A percentile compares a stretch with the other conserved stretches of the same genome.
Evolutionary conservation across 2,113 vertebrate genomes (phyloP).

Genomic region (Engystomops pustulosus): DNA sequence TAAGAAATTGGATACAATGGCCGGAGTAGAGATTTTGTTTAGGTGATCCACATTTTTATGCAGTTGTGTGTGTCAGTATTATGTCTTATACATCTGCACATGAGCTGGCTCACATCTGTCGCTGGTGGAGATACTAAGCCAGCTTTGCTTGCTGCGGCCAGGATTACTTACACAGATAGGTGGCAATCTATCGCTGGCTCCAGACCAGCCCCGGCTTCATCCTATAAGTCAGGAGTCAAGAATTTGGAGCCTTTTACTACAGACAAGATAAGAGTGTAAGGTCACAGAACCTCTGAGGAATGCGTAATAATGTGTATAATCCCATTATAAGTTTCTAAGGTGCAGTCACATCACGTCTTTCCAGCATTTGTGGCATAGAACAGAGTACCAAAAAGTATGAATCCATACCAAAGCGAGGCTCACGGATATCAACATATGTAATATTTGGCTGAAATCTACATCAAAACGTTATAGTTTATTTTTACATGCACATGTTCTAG

Average conservation of each 20-base stretch:
- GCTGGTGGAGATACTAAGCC: not conserved
- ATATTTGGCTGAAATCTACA: no score
- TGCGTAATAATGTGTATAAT: not conserved
- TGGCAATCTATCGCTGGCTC: slow-evolving; percentile 28
- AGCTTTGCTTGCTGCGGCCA: not conserved
- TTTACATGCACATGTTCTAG: no score
- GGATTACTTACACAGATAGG: slow-evolving; percentile 34
- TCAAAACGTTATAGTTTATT: no score
- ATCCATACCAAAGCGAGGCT: no score
- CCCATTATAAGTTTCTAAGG: not conserved
- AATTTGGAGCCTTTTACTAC: slow-evolving; percentile 7
- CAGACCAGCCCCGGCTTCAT: not conserved
- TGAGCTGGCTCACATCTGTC: not conserved
- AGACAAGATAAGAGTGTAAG: slow-evolving; percentile 24
- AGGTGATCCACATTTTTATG: no score
- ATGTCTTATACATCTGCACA: no score
- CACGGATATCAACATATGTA: no score
- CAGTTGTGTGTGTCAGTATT: no score
- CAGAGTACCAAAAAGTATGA: no score
- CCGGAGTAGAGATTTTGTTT: not conserved
- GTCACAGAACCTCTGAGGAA: not conserved
- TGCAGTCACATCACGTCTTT: not conserved
- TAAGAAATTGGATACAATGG: not conserved
- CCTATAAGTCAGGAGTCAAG: not conserved
- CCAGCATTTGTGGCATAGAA: no score